These are phyloP conservation scores for Anguilla megastoma DNA, from an alignment of 2,797 vertebrate genomes.

Conservation along the genomic window DNA sequence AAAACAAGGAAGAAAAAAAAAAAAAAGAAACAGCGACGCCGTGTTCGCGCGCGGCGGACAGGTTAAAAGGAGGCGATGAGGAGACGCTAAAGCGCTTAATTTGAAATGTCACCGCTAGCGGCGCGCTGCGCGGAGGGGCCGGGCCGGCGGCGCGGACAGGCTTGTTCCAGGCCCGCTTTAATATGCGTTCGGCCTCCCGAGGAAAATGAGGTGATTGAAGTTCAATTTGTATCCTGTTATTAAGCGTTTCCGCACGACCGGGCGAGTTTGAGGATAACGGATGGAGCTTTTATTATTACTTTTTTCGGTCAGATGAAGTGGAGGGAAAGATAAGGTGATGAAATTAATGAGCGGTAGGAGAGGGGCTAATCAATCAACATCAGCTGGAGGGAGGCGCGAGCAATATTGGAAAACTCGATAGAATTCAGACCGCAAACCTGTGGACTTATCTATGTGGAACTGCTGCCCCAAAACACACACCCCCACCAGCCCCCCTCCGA, in stretches of 20 bases:
- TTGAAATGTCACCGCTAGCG: conserved; percentile 7
- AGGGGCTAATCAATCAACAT: conserved; percentile 95
- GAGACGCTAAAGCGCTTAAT: conserved; percentile 34
- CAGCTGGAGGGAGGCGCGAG: conserved; percentile 67
- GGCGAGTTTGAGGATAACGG: conserved; percentile 97
- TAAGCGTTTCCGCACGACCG: conserved; percentile 98
- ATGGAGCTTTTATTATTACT: conserved; percentile 99
- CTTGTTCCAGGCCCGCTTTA: conserved; percentile 63
- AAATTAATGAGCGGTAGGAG: conserved; percentile 99
- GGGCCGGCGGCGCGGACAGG: neutral
- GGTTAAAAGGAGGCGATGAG: conserved; percentile 30
- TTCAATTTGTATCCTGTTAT: conserved; percentile 99
- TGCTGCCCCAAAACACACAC: conserved; percentile 38
- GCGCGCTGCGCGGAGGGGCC: neutral
- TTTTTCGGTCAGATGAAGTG: conserved; percentile 96
- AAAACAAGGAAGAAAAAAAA: neutral
- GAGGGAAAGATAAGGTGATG: conserved; percentile 99
- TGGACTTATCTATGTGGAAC: conserved; percentile 56
- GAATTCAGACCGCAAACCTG: conserved; percentile 64
- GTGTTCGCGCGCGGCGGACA: neutral
- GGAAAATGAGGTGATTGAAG: conserved; percentile 97
- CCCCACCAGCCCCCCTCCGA: neutral
- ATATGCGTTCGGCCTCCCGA: conserved; percentile 78
- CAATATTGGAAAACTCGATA: conserved; percentile 71
- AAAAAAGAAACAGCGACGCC: conserved; percentile 59